Evolutionary conservation across 2,113 vertebrate species (phyloP).

Genomic region (Alethe diademata): DNA sequence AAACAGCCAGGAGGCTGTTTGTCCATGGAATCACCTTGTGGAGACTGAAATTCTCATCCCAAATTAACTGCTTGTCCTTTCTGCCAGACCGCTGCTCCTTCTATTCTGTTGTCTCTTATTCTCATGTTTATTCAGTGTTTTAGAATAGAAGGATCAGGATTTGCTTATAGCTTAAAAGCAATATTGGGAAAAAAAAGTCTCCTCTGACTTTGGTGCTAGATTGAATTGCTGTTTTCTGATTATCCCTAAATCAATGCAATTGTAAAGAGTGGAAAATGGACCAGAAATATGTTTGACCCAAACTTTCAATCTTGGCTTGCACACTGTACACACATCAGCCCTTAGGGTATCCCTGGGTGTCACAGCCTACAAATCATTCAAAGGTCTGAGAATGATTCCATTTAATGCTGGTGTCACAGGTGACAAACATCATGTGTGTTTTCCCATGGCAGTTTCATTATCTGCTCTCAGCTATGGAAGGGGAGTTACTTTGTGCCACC

Average conservation of each 20-base stretch:
- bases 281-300: not conserved
- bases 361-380: not conserved
- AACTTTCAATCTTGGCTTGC: not conserved
- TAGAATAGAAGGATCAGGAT: not conserved
- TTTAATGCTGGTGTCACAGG: not conserved
- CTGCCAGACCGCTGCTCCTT: not conserved
- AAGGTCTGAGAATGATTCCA: not conserved
- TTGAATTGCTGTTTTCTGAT: not conserved
- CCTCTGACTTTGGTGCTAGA: not conserved
- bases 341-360: not conserved
- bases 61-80: not conserved
- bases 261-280: not conserved
- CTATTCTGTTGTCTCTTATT: not conserved
- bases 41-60: not conserved
- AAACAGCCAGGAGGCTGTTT: not conserved
- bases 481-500: not conserved
- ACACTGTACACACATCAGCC: not conserved
- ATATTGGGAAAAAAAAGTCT: not conserved
- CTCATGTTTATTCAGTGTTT: not conserved
- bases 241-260: not conserved
- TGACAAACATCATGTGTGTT: not conserved
- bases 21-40: not conserved
- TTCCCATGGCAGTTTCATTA: not conserved
- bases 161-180: not conserved
- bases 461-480: not conserved